A percentile compares a stretch with the other conserved stretches of the same genome.
Conservation (phyloP, 1,140 invertebrate species). For the Euschistus heros region DNA sequence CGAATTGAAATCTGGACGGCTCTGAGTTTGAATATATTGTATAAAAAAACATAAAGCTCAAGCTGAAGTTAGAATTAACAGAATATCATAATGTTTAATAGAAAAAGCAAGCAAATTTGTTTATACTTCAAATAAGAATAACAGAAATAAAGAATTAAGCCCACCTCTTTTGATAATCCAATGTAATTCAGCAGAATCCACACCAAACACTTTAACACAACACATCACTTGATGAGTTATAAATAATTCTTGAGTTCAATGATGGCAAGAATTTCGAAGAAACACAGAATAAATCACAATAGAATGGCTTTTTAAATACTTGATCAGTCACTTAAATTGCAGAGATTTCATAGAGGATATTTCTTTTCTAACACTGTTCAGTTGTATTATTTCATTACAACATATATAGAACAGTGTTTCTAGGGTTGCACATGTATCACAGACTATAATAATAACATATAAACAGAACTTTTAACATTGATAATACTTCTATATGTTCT, state of each 20-base stretch:
- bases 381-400: neutral
- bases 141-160: conserved; percentile 7
- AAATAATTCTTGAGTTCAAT: neutral
- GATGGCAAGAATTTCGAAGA: no score
- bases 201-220: neutral
- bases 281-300: neutral
- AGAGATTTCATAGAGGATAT: conserved; percentile 1
- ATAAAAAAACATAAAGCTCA: no score
- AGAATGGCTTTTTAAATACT: conserved; percentile 4
- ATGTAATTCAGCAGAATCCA: neutral
- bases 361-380: neutral
- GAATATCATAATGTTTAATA: no score
- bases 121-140: neutral
- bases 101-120: no score
- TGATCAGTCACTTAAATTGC: conserved; percentile 9
- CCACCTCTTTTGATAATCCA: conserved; percentile 8
- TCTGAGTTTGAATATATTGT: no score
- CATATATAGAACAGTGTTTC: neutral
- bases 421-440: conserved; percentile 14
- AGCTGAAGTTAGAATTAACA: no score
- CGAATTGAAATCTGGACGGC: no score
- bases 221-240: neutral
- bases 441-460: conserved; percentile 3
- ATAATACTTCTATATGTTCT: no score
- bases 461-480: no score